Base-by-base conservation (phyloP, 2,113 vertebrate genomes). In the Pelvicachromis taeniatus region DNA sequence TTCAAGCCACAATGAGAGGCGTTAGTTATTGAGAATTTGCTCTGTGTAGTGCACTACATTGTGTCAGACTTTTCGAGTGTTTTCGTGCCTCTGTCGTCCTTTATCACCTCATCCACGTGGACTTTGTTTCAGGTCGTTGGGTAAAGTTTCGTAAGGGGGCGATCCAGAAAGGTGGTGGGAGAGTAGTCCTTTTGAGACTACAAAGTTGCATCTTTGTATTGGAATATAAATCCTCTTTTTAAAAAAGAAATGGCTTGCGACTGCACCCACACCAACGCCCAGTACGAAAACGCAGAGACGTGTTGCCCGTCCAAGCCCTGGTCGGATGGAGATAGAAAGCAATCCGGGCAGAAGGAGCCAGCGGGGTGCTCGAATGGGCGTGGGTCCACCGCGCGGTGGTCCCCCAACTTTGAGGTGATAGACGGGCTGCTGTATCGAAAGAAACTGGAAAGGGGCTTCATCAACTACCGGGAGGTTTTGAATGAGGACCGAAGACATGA, bases 391-490 rank as follows among this genome's bases (percentile, higher is more conserved):
- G 16, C 80, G 7, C 26, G 11, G 17, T 17, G 65, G 83, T 88
- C 95, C 13, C 80, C 95, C 3, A 93, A 94, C 89, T 97, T 96
- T 52, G 96, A 96, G 88, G 59, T 92, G 52, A 96, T 96, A 9
- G 95, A 95, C 70, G 96, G 96, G 23, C 87, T 94, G 59, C 82
- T 96, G 80, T 96, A 96, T 90, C 96, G 96, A 52, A 96, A 95
- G 90, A 96, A 96, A 89, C 93, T 97, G 83, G 96, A 97, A 40
- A 94, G 65, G 29, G 96, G 96, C 23, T 95, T 91, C 77, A 91
- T 96, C 68, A 95, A 96, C 90, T 97, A 96, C 91, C 93, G 96
- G 53, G 96, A 97, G 91, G 96, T 97, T 29, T 56, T 97, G 90
- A 93, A 87, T 1, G 95, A 95, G 56, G 95, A 95, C 63, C 92